phyloP scores from a whole-genome alignment of 1,140 invertebrate genomes.

The Drusus annulatus region DNA sequence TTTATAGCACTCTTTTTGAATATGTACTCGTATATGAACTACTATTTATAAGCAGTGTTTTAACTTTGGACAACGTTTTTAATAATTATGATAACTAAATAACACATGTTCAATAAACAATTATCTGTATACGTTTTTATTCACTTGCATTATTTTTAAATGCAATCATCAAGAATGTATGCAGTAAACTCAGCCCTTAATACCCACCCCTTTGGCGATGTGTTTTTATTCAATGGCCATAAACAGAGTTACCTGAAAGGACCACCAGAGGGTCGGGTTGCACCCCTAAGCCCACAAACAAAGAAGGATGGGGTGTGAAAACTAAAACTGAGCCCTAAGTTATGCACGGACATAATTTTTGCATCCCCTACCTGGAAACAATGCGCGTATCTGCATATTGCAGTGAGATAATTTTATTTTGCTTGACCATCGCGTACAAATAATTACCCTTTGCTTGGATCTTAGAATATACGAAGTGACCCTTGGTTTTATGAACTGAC shows the following conservation, averaged over 20 bases:
- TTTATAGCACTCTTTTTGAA: too few species aligned
- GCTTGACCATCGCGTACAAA: conserved; percentile 41
- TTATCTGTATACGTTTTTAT: too few species aligned
- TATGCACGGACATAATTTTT: conserved; percentile 50
- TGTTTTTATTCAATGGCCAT: conserved; percentile 2
- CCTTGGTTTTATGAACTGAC: conserved; percentile 22
- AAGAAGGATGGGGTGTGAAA: conserved; percentile 10
- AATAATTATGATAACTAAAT: too few species aligned
- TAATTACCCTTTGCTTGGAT: neutral
- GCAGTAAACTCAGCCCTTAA: neutral
- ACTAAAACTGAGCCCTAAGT: neutral
- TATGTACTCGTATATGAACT: too few species aligned
- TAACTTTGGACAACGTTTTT: too few species aligned
- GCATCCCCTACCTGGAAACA: conserved; percentile 45
- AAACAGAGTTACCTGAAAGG: neutral
- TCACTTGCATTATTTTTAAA: too few species aligned
- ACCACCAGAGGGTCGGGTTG: neutral
- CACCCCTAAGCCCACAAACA: neutral
- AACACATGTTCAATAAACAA: too few species aligned
- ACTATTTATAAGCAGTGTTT: too few species aligned
- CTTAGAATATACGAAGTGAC: neutral
- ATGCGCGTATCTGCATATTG: conserved; percentile 31
- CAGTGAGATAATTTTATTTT: neutral
- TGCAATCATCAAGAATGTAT: neutral
- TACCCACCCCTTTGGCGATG: conserved; percentile 3